phyloP scores from a whole-genome alignment of 2,888 invertebrate genomes.

The Microdon myrmicae region DNA sequence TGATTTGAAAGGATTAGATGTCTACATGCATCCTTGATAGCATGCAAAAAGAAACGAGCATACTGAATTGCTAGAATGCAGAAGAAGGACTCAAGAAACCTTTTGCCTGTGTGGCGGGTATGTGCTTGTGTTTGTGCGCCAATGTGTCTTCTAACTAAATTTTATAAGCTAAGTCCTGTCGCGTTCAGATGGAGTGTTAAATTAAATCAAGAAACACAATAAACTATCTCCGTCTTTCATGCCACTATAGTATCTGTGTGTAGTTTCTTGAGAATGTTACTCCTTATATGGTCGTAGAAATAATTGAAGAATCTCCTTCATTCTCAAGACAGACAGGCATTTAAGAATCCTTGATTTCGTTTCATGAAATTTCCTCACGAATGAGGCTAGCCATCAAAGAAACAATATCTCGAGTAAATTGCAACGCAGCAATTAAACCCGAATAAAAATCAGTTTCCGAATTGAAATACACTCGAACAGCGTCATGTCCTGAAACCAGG shows the following conservation, averaged over 20 bases:
- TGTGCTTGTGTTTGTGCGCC: conserved; percentile 15
- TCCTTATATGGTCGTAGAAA: no score
- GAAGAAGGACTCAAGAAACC: conserved; percentile 1
- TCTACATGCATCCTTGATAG: conserved; percentile 49
- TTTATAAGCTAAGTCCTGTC: conserved; percentile 46
- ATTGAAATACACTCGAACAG: no score
- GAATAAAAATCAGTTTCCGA: no score
- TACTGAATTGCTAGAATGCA: conserved; percentile 25
- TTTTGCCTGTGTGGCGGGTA: neutral
- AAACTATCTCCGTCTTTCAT: no score
- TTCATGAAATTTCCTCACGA: no score
- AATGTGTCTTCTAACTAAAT: conserved; percentile 26
- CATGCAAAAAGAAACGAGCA: conserved; percentile 44
- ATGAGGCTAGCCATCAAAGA: no score
- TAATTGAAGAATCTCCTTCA: conserved; percentile 2
- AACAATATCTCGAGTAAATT: no score
- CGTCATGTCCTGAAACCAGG: no score
- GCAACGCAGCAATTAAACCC: no score
- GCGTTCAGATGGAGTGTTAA: conserved; percentile 48
- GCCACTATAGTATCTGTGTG: no score
- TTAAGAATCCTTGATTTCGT: conserved; percentile 40
- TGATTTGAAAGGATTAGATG: conserved; percentile 52
- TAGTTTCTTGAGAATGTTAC: no score
- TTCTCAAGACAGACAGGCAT: conserved; percentile 32
- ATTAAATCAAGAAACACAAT: conserved; percentile 48